Evolutionary conservation across 1,140 invertebrate species (phyloP).

Genomic region (Oreohelix idahoensis): DNA sequence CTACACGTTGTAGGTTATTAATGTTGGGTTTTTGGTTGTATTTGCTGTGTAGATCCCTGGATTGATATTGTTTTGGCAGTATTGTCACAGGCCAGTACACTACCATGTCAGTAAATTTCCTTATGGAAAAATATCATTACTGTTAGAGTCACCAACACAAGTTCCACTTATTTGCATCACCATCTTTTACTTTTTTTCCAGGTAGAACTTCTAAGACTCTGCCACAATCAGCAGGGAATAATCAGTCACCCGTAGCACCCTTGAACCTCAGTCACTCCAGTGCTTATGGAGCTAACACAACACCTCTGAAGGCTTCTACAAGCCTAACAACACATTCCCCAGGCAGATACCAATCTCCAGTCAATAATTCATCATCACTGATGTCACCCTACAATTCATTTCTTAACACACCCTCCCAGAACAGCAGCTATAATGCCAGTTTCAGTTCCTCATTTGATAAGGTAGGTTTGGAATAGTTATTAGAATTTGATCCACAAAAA

Average conservation of each 20-base stretch:
- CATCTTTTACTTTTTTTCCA: no score
- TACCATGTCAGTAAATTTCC: no score
- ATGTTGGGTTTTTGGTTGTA: no score
- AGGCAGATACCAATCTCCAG: conserved; percentile 13
- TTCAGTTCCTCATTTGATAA: conserved; percentile 27
- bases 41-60: no score
- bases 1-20: no score
- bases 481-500: no score
- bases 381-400: conserved; percentile 4
- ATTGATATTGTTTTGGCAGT: no score
- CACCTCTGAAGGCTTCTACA: background rate
- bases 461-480: no score
- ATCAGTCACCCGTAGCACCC: background rate
- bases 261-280: conserved; percentile 14
- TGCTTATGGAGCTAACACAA: background rate
- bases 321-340: background rate
- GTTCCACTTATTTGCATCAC: no score
- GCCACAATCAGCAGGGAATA: conserved; percentile 17
- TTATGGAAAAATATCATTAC: no score
- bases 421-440: conserved; percentile 32
- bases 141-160: no score
- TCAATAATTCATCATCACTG: conserved; percentile 1
- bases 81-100: no score
- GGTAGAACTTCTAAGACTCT: conserved; percentile 42
- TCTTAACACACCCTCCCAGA: background rate